Percentiles rank a stretch among this genome's conserved stretches.
Conservation (phyloP, 2,113 vertebrate genomes). For the Aegotheles bennettii region DNA sequence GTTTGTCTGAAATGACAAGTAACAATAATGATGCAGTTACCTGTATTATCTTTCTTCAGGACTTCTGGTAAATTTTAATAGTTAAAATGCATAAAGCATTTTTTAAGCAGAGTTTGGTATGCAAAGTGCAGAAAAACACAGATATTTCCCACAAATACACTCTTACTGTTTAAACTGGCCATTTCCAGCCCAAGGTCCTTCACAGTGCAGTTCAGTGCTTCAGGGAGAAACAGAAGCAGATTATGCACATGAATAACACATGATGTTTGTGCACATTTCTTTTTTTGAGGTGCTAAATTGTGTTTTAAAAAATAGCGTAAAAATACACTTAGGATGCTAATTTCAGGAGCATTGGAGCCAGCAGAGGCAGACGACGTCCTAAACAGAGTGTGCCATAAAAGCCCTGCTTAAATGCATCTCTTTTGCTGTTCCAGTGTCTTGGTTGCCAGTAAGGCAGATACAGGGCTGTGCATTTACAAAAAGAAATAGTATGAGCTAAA, state of each 20-base stretch:
- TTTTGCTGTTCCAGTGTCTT: not conserved
- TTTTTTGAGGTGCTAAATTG: not conserved
- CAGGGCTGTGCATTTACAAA: not conserved
- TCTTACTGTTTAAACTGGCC: not conserved
- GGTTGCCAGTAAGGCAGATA: not conserved
- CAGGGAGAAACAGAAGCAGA: not conserved
- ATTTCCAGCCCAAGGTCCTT: not conserved
- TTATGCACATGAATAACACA: not conserved
- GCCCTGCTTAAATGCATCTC: not conserved
- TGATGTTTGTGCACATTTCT: not conserved
- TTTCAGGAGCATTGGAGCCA: not conserved
- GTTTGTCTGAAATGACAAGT: not conserved
- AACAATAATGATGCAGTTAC: not conserved
- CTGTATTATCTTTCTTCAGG: not conserved
- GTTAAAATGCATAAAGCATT: not conserved
- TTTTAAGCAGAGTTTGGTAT: not conserved
- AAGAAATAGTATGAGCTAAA: not conserved
- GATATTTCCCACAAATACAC: not conserved
- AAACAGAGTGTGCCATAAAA: not conserved
- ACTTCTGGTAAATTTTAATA: not conserved
- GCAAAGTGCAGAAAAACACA: not conserved
- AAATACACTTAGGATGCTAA: not conserved
- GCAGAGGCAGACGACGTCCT: not conserved
- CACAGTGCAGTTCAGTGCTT: rapidly evolving
- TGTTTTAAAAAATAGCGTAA: not conserved